Conservation (phyloP, 2,888 invertebrate genomes). For the Cloeon dipterum region DNA sequence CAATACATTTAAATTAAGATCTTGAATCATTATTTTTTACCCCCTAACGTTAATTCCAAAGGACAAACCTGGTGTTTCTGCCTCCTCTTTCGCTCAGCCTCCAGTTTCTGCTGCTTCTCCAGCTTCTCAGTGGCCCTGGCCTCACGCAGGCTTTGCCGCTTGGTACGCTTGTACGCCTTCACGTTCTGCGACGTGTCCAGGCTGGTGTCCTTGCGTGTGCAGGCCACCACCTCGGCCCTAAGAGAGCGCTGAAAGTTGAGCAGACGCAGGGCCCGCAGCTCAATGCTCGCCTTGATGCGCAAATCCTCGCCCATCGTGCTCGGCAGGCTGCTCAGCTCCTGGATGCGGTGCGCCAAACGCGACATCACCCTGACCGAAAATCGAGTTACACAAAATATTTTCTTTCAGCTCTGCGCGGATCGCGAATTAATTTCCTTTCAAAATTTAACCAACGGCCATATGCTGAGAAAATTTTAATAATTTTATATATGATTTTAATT, state of each 20-base stretch:
- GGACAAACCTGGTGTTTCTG: conserved; percentile 24
- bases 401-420: too few relatives aligned
- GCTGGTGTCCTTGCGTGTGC: conserved; percentile 29
- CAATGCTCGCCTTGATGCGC: conserved; percentile 28
- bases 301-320: conserved; percentile 25
- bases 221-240: conserved; percentile 14
- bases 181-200: conserved; percentile 33
- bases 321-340: conserved; percentile 26
- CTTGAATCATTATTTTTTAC: too few relatives aligned
- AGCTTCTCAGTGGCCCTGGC: conserved; percentile 34
- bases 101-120: conserved; percentile 36
- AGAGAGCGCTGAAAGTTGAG: conserved; percentile 31
- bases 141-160: conserved; percentile 33
- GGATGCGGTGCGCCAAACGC: conserved; percentile 26
- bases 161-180: conserved; percentile 32
- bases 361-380: conserved; percentile 15
- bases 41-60: too few relatives aligned
- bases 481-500: background rate
- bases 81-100: conserved; percentile 29
- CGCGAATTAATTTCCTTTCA: too few relatives aligned
- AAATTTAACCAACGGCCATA: too few relatives aligned
- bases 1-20: too few relatives aligned
- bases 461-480: background rate
- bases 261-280: conserved; percentile 29
- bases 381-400: too few relatives aligned